phyloP scores from a whole-genome alignment of 2,113 vertebrate genomes.

The Furnarius figulus region DNA sequence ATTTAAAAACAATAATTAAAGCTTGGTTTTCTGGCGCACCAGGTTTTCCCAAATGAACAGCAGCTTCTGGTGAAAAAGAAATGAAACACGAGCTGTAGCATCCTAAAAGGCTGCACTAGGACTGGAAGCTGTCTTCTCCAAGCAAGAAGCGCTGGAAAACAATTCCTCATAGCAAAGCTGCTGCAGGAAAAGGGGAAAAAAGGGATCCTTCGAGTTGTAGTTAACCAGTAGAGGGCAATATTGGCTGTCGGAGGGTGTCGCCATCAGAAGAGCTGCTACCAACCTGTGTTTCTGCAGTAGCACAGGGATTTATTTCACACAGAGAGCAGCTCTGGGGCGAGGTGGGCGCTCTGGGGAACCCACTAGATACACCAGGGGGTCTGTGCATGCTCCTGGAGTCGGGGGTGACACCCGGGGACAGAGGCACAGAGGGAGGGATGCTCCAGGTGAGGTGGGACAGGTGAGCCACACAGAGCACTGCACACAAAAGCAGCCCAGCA shows the following conservation, averaged over 20 bases:
- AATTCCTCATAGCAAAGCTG: background rate
- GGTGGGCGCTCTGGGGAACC: background rate
- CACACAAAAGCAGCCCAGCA: background rate
- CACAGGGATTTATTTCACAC: too few relatives aligned
- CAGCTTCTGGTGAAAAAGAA: background rate
- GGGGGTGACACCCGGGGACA: background rate
- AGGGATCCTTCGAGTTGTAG: background rate
- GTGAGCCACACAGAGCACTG: fast-evolving
- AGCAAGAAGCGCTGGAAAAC: background rate
- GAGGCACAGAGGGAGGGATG: background rate
- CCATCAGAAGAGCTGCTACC: background rate
- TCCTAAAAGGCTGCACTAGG: background rate
- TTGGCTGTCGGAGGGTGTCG: background rate
- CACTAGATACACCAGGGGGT: background rate
- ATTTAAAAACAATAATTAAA: background rate
- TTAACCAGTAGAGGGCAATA: conserved; percentile 63
- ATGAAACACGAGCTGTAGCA: background rate
- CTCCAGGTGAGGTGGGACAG: background rate
- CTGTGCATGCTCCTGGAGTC: background rate
- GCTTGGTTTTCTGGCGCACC: background rate
- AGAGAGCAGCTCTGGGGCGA: background rate
- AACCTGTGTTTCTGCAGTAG: fast-evolving
- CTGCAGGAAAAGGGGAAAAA: background rate
- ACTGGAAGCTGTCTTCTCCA: background rate
- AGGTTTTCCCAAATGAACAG: background rate